These are phyloP conservation scores for Leptopilina myrica DNA, from an alignment of 2,888 invertebrate genomes.

Conservation along the genomic window DNA sequence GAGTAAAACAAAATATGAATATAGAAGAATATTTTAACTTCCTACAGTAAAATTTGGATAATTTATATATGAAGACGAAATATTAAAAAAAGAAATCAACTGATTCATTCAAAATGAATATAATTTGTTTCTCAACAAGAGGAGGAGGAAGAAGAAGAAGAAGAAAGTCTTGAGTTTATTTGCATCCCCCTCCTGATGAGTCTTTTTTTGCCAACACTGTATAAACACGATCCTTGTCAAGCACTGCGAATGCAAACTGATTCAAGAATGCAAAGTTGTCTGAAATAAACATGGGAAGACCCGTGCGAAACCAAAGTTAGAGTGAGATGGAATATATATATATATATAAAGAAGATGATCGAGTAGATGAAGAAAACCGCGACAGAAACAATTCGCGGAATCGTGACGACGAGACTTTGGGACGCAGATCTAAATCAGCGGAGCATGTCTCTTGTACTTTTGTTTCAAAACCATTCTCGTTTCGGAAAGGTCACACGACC, in stretches of 20 bases:
- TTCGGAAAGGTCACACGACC: conserved; percentile 56
- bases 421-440: conserved; percentile 47
- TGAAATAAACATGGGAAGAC: conserved; percentile 15
- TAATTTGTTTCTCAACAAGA: neutral
- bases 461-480: conserved; percentile 44
- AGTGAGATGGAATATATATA: conserved; percentile 13
- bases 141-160: neutral
- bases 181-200: conserved; percentile 11
- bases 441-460: conserved; percentile 47
- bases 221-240: conserved; percentile 39
- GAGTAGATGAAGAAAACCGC: conserved; percentile 34
- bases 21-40: neutral
- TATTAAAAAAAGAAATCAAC: neutral
- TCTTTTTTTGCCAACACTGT: conserved; percentile 47
- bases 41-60: neutral
- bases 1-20: neutral
- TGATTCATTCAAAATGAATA: neutral
- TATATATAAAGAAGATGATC: neutral
- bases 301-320: conserved; percentile 41
- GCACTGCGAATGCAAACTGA: conserved; percentile 37
- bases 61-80: neutral
- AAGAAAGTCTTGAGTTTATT: conserved; percentile 42
- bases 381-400: conserved; percentile 56
- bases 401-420: conserved; percentile 59
- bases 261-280: conserved; percentile 25